Base-by-base conservation (phyloP, 2,888 invertebrate species). In the Thalpophila matura region DNA sequence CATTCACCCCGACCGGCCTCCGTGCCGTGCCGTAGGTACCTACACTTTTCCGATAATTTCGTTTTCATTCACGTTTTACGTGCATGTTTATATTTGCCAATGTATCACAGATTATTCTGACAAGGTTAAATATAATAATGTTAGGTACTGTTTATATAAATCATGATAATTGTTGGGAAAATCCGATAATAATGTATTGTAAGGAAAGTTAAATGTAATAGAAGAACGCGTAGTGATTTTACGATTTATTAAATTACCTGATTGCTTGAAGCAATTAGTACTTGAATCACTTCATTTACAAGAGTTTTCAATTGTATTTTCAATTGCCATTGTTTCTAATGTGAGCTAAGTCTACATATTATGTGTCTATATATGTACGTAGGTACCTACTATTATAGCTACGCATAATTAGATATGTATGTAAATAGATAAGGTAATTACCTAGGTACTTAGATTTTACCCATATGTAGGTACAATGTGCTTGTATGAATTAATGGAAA, bases 11-110 rank as follows among this genome's bases (percentile, higher is more conserved):
- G 27, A 43, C 22, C 14, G 67, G 65, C 74, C 66, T 74, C 61
- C 18, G 14, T 26, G 24, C 26, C 43, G 37, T n/a, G n/a, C n/a
- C n/a, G n/a, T n/a, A n/a, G n/a, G n/a, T 35, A 67, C 33, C 22
- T 27, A 31, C 38, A 54, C 49, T 74, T 79, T 79, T 67, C 76
- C 70, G 64, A 76, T 76, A 73, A 70, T 64, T 61, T 64, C 26
- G 57, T 65, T 73, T 80, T 70, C 80, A 65, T 70, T 64, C 37
- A 14, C 2, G 43, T 38, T 42, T 50, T 6, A 20, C 40, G 9
- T 27, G 33, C 33, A 27, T 46, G 31, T 53, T 26, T 53, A 49
- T 55, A 38, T 9, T 47, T 2, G 24, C 14, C 7, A 16, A n/a
- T 14, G 3, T 12, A 22, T 14, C 6, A 20, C 6, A 40, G 26